Base-by-base conservation (phyloP, 2,888 invertebrate species). In the Zaprionus obscuricornis region DNA sequence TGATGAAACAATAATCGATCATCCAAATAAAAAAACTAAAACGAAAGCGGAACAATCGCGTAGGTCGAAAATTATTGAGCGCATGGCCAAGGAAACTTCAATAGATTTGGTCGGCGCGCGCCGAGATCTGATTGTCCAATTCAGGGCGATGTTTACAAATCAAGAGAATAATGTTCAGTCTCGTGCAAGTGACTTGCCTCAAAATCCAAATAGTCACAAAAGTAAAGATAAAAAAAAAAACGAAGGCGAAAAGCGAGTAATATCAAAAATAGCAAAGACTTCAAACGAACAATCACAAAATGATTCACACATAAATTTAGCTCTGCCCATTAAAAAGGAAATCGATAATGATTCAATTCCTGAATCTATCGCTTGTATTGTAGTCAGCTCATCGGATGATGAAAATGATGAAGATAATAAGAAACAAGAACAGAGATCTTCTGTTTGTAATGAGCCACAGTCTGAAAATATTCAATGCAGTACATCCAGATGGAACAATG, bases 321-420 rank as follows among this genome's bases (percentile, higher is more conserved):
- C n/a, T n/a, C n/a, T 3, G 27, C 0, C 2, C 11, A 31, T 68
- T 1, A 68, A 66, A 26, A 17, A 8, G 3, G 51, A 60, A 45
- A 13, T 33, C 3, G 16, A 33, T 14, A 5, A 3, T 10, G 33
- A 29, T 22, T 7, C 26, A 16, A 6, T 4, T 6, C 3, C 29
- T 0, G 4, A 8, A 13, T n/a, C 3, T 7, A 13, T 10, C 1
- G 3, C 5, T 1, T 14, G 33, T 18, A 66, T 79, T 14, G 66
- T 75, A 10, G 27, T 78, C 1, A 78, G 59, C 18, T 78, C 77
- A 5, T 77, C 79, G 2, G 78, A 66, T 2, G 77, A 77, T 24
- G 72, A 74, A 3, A 26, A 43, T 1, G 58, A 52, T 0, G 43
- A 24, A 0, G 20, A 5, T 2, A 6, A 11, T 1, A n/a, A 10